Percentiles rank a stretch among this genome's conserved stretches.
Conservation (phyloP, 2,797 vertebrate species). For the Ataeniobius toweri region DNA sequence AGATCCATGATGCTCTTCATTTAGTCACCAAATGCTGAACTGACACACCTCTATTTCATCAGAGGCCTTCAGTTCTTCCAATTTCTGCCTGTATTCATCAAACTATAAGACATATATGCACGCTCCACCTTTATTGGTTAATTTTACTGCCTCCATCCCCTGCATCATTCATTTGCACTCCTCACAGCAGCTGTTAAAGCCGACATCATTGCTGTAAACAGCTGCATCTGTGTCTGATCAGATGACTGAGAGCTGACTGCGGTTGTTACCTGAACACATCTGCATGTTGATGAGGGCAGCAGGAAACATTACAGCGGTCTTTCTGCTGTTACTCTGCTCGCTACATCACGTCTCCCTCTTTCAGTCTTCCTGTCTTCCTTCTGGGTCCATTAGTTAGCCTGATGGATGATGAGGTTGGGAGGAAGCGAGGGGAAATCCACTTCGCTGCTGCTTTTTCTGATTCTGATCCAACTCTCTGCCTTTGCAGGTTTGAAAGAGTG, state of each 20-base stretch:
- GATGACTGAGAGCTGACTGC: slow-evolving; percentile 37
- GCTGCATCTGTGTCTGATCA: slow-evolving; percentile 40
- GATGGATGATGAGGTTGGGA: slow-evolving; percentile 55
- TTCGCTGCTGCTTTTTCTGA: slow-evolving; percentile 41
- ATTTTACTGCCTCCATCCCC: slow-evolving; percentile 25
- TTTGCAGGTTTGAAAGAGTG: slow-evolving; percentile 26
- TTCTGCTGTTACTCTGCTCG: neutral
- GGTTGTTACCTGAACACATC: slow-evolving; percentile 24
- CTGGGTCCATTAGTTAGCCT: slow-evolving; percentile 61
- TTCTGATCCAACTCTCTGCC: slow-evolving; percentile 34
- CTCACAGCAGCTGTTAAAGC: slow-evolving; percentile 47
- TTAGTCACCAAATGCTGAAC: neutral
- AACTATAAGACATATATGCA: slow-evolving; percentile 12
- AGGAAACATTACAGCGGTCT: slow-evolving; percentile 6
- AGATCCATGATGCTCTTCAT: too few species aligned
- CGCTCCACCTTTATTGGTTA: slow-evolving; percentile 17
- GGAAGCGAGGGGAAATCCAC: slow-evolving; percentile 51
- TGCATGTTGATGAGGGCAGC: slow-evolving; percentile 35
- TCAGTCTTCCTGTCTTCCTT: slow-evolving; percentile 26
- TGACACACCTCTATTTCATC: slow-evolving; percentile 1
- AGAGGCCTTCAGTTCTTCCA: neutral
- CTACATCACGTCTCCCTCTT: slow-evolving; percentile 3
- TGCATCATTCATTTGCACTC: slow-evolving; percentile 36
- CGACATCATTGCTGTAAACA: slow-evolving; percentile 24
- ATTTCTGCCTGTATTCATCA: slow-evolving; percentile 13